These are phyloP conservation scores for Lagodon rhomboides DNA, from an alignment of 2,797 vertebrate genomes.

Conservation along the genomic window DNA sequence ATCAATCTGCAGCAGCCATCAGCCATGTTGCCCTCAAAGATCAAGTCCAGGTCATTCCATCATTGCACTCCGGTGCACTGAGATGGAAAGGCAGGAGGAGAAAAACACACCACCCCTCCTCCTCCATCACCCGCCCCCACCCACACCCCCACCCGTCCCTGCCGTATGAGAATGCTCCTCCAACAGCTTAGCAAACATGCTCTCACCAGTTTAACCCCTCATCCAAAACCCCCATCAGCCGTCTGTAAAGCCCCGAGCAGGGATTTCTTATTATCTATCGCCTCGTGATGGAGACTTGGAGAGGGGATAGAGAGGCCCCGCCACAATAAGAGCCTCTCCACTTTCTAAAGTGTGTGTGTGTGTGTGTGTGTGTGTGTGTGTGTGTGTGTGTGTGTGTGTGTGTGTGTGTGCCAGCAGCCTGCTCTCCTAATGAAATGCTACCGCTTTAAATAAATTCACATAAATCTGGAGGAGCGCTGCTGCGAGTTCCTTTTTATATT, in stretches of 20 bases:
- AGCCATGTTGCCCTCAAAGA: slow-evolving; percentile 98
- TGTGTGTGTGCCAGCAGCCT: slow-evolving; percentile 2
- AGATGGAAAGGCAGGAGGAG: slow-evolving; percentile 87
- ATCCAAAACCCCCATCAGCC: slow-evolving; percentile 56
- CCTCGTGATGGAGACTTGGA: slow-evolving; percentile 30
- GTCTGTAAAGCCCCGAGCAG: slow-evolving; percentile 55
- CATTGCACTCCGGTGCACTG: slow-evolving; percentile 94
- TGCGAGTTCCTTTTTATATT: slow-evolving; percentile 53
- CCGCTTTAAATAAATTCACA: slow-evolving; percentile 58
- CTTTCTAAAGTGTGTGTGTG: slow-evolving; percentile 16
- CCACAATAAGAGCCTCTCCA: slow-evolving; percentile 66
- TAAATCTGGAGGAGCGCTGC: slow-evolving; percentile 47
- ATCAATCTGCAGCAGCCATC: slow-evolving; percentile 98
- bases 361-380: slow-evolving; percentile 18
- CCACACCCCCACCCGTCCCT: slow-evolving; percentile 51
- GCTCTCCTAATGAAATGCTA: slow-evolving; percentile 57
- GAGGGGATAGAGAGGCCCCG: slow-evolving; percentile 33
- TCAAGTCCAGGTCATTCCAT: slow-evolving; percentile 99
- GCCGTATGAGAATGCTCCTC: slow-evolving; percentile 84
- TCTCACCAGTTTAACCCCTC: slow-evolving; percentile 91
- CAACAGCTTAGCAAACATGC: slow-evolving; percentile 94
- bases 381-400: neutral
- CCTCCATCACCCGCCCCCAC: neutral
- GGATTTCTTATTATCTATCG: slow-evolving; percentile 68
- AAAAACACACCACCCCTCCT: neutral